Base-by-base conservation (phyloP, 2,113 vertebrate species). In the Thalassarche chlororhynchos region DNA sequence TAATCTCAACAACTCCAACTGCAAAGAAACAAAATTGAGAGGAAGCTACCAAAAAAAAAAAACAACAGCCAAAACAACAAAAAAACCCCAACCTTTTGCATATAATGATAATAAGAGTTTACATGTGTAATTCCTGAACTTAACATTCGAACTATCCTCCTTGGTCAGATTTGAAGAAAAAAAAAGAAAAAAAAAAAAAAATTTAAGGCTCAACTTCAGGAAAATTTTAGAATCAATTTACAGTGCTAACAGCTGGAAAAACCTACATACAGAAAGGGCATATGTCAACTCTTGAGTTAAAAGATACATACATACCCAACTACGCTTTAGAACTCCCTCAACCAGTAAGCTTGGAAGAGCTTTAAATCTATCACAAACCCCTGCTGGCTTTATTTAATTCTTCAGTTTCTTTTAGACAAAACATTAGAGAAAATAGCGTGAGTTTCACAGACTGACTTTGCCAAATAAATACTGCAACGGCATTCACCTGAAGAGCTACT, bases 341-440 rank as follows among this genome's bases (percentile, higher is more conserved):
- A 21, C 17, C 38, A 62, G 4, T 34, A 66, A 66, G 13, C 61
- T 3, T 26, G 49, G 36, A 83, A 93, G 31, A 90, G 19, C 34
- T 70, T 66, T 71, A 94, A 70, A 77, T 80, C 60, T 32, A 28
- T 57, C 68, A 80, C 31, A 78, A 72, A 19, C 10, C 14, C 51
- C 70, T 61, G 15, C 46, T 38, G 60, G 55, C 36, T 71, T 96
- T 78, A 83, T 21, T 84, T 51, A 72, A 70, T 72, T 94, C 66
- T 89, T 58, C 21, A n/a, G 14, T 32, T 87, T 90, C 57, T 74
- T 84, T 93, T 40, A 89, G 34, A 88, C 17, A 82, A 83, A 87
- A 54, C 0, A 2, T 52, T 42, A 47, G 18, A 81, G 46, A 34
- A 86, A 85, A 85, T 2, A 44, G 47, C 70, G 46, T 2, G 6